Base-by-base conservation (phyloP, 1,140 invertebrate genomes). In the Archivesica marissinica region DNA sequence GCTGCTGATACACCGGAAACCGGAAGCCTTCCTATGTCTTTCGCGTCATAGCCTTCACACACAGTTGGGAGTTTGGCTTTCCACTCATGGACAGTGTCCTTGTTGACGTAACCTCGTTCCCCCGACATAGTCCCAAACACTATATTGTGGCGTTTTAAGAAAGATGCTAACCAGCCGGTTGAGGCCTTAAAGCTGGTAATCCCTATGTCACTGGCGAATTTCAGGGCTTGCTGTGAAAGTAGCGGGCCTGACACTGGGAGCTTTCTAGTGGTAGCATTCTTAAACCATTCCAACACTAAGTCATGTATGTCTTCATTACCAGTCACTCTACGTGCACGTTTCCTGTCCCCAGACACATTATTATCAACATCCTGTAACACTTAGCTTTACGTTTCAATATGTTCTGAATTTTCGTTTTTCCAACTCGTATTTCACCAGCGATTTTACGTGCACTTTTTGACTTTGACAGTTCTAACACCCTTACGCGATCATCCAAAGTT, bases 101-200 rank as follows among this genome's bases (percentile, higher is more conserved):
- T 35, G 30, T 84, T 47, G 0, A 87, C 87, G 52, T 84, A 85
- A 9, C 80, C 86, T 11, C 50, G 28, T 75, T 88, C 80, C 25
- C 87, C 77, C 0, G 30, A 44, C 79, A 83, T 78, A n/a, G 74
- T 74, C 28, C 72, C 61, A 30, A 85, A 72, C 0, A 78, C 56
- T 15, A 87, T 85, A 33, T 85, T 85, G 25, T 87, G 39, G 7
- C 81, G 30, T 30, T 75, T 85, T 0, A 68, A 25, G 44, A 89
- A 89, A 7, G 44, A 52, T 28, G 83, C 88, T 25, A 86, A 47
- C 81, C 86, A 87, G 2, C 89, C 86, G 28, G 90, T 87, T 15
- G 92, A 90, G n/a, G 87, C 88, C n/a, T 89, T 87, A 64, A 91
- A 87, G 28, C 52, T 50, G 87, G 33, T 47, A n/a, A 38, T 81